Evolutionary conservation across 2,113 vertebrate genomes (phyloP).

Genomic region (Ameiurus melas): DNA sequence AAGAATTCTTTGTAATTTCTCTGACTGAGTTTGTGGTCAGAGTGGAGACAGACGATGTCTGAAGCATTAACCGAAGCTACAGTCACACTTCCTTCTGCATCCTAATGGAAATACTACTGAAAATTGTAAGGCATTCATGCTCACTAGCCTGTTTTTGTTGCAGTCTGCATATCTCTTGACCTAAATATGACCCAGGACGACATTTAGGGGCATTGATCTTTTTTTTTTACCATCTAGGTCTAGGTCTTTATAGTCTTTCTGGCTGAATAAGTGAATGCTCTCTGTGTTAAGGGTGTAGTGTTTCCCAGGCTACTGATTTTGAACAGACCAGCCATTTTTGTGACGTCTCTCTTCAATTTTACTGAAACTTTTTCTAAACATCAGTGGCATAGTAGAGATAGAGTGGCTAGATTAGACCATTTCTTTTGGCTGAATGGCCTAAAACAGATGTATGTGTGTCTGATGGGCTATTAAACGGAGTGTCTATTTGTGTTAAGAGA

Average conservation of each 20-base stretch:
- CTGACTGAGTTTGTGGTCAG: constrained; percentile 58
- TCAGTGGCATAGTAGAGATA: neutral
- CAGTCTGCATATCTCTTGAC: neutral
- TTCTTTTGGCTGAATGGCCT: neutral
- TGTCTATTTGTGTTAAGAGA: constrained; percentile 9
- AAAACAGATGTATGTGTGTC: neutral
- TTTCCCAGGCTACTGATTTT: constrained; percentile 5
- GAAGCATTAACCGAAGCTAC: constrained; percentile 36
- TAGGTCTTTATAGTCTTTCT: neutral
- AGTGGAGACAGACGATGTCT: constrained; percentile 54
- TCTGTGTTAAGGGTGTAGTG: constrained; percentile 24
- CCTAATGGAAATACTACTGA: constrained; percentile 1
- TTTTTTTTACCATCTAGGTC: neutral
- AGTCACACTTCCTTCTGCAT: neutral
- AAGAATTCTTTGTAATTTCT: constrained; percentile 63
- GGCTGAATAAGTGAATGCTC: neutral
- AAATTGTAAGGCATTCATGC: neutral
- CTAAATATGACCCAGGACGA: neutral
- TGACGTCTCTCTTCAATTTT: neutral
- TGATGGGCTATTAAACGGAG: neutral
- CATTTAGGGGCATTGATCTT: neutral
- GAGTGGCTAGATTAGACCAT: neutral
- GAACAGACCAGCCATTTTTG: neutral
- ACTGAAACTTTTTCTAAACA: neutral
- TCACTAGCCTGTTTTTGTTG: neutral